Base-by-base conservation (phyloP, 2,113 vertebrate genomes). In the Pyxicephalus adspersus region DNA sequence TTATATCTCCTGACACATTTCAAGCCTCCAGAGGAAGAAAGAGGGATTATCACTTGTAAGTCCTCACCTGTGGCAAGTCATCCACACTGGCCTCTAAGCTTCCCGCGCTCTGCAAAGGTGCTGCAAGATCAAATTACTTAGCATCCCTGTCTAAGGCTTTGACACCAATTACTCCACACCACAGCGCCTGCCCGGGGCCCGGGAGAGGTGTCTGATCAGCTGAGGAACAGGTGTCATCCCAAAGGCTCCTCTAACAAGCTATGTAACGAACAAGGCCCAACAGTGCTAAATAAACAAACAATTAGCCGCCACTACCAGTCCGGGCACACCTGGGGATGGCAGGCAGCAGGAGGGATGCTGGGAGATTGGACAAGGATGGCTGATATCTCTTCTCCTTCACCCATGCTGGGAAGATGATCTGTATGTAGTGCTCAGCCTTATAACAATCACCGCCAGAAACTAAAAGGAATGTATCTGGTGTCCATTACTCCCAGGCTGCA, bases 201-300 rank as follows among this genome's bases (percentile, higher is more conserved):
- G 71, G 25, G 64, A 51, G 71, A 67, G 63, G 52, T 29, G 61
- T 28, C 64, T 58, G 52, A 72, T 68, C 68, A 77, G 85, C 78
- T 71, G 18, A 23, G 50, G 25, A 55, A 60, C 78, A 76, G 61
- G 64, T 81, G 73, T 79, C 58, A 64, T 71, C 83, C 75, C 68
- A 67, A 38, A 73, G 84, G 83, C 85, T 77, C 72, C 52, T 78
- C 84, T 84, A 86, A 79, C 34, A 17, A 81, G n/a, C 55, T 81
- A 83, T 51, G 76, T 83, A 31, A 83, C 80, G 83, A 84, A 85
- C 28, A 29, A 50, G 50, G 80, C 66, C 64, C 50, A 34, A 65
- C 80, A 25, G 57, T 31, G 75, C 58, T 60, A 77, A 85, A 86
- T 84, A 84, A 86, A 84, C 85, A 89, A 89, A 90, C 84, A 89